Conservation (phyloP, 2,888 invertebrate genomes). For the Tetropium fuscum region DNA sequence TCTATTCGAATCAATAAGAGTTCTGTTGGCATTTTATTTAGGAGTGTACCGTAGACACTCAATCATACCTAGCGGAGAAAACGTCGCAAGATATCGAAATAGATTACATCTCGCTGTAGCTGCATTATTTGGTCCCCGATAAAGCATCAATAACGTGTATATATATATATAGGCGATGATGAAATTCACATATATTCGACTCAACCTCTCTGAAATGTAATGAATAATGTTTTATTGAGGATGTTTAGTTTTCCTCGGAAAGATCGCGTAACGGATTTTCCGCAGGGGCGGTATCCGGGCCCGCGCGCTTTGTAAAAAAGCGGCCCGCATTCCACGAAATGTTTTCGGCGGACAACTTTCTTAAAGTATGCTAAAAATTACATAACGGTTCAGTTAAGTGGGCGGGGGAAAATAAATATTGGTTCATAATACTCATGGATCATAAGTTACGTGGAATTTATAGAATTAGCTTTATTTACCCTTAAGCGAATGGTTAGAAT, state of each 20-base stretch:
- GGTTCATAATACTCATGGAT: too few relatives aligned
- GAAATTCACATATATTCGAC: constrained; percentile 6
- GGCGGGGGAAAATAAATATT: too few relatives aligned
- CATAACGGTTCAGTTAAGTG: too few relatives aligned
- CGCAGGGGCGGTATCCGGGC: too few relatives aligned
- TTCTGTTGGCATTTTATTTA: constrained; percentile 42
- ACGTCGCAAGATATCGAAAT: constrained; percentile 44
- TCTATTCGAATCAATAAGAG: constrained; percentile 37
- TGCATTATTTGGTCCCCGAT: constrained; percentile 24
- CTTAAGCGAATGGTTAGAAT: too few relatives aligned
- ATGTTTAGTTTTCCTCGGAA: neutral
- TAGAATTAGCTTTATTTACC: too few relatives aligned
- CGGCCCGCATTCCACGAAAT: too few relatives aligned
- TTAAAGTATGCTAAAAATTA: too few relatives aligned
- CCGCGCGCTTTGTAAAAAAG: too few relatives aligned
- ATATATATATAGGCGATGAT: constrained; percentile 7
- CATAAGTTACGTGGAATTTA: too few relatives aligned
- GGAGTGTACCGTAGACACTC: constrained; percentile 39
- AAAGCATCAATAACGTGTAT: constrained; percentile 24
- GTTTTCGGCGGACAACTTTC: too few relatives aligned
- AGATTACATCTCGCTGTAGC: constrained; percentile 41
- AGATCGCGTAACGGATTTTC: too few relatives aligned
- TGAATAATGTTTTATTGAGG: constrained; percentile 21
- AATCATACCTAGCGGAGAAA: constrained; percentile 43
- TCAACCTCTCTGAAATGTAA: constrained; percentile 14